Evolutionary conservation across 2,888 invertebrate genomes (phyloP).

Genomic region (Ctena decussata): DNA sequence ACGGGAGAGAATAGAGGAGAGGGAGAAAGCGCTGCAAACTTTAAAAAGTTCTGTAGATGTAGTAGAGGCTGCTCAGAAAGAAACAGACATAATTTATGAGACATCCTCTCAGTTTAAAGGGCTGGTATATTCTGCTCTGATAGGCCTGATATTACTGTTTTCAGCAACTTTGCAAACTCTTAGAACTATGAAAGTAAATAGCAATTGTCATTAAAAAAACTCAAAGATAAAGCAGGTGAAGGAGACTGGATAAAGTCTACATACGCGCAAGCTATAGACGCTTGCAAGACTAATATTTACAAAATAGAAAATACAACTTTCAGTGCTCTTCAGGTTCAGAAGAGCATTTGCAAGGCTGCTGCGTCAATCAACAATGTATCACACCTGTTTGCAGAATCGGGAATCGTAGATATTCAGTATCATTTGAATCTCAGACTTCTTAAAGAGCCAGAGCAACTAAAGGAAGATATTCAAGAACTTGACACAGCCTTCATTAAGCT

Average conservation of each 20-base stretch:
- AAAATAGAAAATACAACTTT: slow-evolving; percentile 5
- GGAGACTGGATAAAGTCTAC: background rate
- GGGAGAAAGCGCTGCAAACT: background rate
- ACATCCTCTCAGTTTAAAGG: background rate
- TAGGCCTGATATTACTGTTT: background rate
- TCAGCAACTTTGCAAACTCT: background rate
- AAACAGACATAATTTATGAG: background rate
- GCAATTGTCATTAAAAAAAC: slow-evolving; percentile 13
- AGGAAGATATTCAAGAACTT: background rate
- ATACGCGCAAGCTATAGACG: slow-evolving; percentile 14
- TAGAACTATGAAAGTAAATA: background rate
- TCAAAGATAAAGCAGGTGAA: slow-evolving; percentile 14
- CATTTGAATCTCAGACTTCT: background rate
- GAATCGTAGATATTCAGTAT: background rate
- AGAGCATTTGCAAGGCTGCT: background rate
- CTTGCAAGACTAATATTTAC: slow-evolving; percentile 7
- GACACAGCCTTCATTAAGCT: background rate
- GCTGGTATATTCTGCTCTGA: background rate
- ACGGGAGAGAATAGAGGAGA: background rate
- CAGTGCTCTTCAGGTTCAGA: slow-evolving; percentile 9
- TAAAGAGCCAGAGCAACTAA: background rate
- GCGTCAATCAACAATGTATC: background rate
- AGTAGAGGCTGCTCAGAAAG: background rate
- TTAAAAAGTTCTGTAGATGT: background rate
- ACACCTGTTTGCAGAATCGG: background rate